A percentile compares a stretch with the other conserved stretches of the same genome.
Conservation (phyloP, 2,113 vertebrate genomes). For the Indicator indicator region DNA sequence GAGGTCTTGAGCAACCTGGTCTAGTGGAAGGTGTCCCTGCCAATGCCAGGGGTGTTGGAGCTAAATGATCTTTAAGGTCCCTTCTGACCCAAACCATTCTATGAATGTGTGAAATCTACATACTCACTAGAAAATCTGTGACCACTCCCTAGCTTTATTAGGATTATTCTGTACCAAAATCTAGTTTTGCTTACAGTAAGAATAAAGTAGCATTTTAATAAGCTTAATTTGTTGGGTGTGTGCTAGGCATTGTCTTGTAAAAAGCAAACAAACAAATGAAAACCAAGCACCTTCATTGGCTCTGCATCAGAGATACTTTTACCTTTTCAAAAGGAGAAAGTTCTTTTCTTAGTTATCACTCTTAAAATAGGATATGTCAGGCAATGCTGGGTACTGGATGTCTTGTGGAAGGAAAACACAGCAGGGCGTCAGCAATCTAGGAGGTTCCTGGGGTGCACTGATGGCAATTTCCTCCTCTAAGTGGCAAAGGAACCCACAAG, state of each 20-base stretch:
- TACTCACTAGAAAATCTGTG: background rate
- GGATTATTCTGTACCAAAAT: background rate
- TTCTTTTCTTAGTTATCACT: background rate
- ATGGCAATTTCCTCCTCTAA: no score
- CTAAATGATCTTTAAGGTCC: no score
- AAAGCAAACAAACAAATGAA: background rate
- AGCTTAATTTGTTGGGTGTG: background rate
- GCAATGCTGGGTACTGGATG: background rate
- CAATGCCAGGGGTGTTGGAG: no score
- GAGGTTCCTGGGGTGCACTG: no score
- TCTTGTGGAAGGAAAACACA: background rate
- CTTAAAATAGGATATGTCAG: background rate
- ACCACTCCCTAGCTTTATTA: background rate
- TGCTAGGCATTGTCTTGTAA: background rate
- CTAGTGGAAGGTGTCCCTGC: no score
- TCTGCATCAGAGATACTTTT: background rate
- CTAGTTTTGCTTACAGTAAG: background rate
- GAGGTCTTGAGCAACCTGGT: no score
- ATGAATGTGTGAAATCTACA: no score
- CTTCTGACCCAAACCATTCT: no score
- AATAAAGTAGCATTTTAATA: background rate
- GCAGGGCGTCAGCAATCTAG: no score
- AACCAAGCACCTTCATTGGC: rapidly evolving
- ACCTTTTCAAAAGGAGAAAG: background rate
- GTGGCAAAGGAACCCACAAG: no score